phyloP scores from a whole-genome alignment of 2,113 vertebrate species.

The Eidolon helvum region DNA sequence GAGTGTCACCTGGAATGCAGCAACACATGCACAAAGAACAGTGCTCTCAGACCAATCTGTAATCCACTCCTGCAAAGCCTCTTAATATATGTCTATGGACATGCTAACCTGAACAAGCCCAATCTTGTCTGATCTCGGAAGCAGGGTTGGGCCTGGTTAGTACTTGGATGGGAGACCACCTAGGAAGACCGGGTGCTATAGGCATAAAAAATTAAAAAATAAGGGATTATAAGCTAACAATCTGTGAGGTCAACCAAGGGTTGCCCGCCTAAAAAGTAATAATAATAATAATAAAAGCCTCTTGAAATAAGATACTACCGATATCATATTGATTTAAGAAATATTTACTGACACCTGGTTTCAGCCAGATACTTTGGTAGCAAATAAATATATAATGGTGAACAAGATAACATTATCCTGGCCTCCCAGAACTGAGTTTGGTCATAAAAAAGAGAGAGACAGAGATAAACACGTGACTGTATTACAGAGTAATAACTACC shows the following conservation, averaged over 20 bases:
- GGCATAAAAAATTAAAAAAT: too few relatives aligned
- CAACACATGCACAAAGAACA: not conserved
- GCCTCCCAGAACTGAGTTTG: not conserved
- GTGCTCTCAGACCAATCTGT: not conserved
- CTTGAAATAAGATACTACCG: not conserved
- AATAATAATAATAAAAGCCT: not conserved
- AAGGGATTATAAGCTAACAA: too few relatives aligned
- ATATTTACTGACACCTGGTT: not conserved
- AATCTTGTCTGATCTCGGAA: too few relatives aligned
- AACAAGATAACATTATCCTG: not conserved
- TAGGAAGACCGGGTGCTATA: too few relatives aligned
- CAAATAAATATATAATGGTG: not conserved
- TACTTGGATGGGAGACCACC: too few relatives aligned
- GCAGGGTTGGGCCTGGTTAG: too few relatives aligned
- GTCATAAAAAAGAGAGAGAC: not conserved
- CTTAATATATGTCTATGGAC: too few relatives aligned
- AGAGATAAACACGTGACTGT: not conserved
- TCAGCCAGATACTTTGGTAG: not conserved
- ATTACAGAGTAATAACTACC: not conserved
- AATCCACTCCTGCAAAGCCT: not conserved
- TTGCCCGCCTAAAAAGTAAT: too few relatives aligned
- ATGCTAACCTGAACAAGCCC: too few relatives aligned
- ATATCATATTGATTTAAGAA: not conserved
- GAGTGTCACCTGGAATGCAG: not conserved
- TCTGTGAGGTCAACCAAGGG: too few relatives aligned